Base-by-base conservation (phyloP, 2,888 invertebrate genomes). In the Chalcis sispes region DNA sequence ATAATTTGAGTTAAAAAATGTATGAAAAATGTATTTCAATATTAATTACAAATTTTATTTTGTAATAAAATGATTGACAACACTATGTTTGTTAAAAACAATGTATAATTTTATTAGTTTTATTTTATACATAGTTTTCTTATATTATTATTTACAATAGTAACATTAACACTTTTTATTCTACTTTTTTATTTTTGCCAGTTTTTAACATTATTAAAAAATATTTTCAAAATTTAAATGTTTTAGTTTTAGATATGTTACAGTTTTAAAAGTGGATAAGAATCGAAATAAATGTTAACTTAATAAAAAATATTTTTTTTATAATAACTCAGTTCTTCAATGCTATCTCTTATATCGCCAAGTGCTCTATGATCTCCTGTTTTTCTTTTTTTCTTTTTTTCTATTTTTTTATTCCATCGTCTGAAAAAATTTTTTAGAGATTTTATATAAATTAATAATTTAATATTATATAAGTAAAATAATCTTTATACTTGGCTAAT, bases 321-420 rank as follows among this genome's bases (percentile, higher is more conserved):
- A 89, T 96, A 98, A 90, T 93, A 95, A 84, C 93, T 92, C 29
- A 98, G 89, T 90, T 98, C 98, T 36, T 91, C 87, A 80, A 98
- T 93, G 87, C 96, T 96, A 82, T 98, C 97, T 80, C 91, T 90
- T 72, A 98, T 96, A 88, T 98, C 98, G 82, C 93, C 92, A n/a
- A 95, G 83, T 10, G 94, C 93, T 80, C 96, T 91, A 85, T 97
- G 97, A 0, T 88, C 82, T 25, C 92, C 90, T 62, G 86, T 89
- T 84, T 96, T 96, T 61, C 86, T 86, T 0, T 95, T 94, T 61
- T 90, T 89, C n/a, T 84, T 85, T 15, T 90, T 88, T 81, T 89
- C 92, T 8, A 93, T 86, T 27, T 91, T 89, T 2, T 92, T 92
- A 87, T 93, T 93, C 98, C 98, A 98, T 20, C 95, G 88, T 80